Evolutionary conservation across 2,797 vertebrate genomes (phyloP).

Genomic region (Oryzias sinensis): DNA sequence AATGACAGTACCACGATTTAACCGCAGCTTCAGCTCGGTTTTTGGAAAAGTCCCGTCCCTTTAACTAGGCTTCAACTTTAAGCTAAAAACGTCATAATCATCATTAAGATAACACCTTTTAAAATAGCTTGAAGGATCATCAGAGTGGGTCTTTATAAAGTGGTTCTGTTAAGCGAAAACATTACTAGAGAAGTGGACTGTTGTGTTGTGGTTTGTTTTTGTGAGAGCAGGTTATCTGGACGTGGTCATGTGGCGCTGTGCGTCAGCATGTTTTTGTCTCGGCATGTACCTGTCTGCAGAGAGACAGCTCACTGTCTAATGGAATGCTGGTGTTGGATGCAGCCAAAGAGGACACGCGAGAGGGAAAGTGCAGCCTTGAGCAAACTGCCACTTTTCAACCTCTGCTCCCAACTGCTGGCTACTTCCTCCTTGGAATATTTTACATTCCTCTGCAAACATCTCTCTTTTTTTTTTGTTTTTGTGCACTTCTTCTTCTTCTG

Average conservation of each 20-base stretch:
- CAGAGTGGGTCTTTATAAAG: too few species aligned
- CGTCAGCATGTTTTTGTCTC: slow-evolving; percentile 7
- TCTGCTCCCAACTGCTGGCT: slow-evolving; percentile 44
- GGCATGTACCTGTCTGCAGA: slow-evolving; percentile 43
- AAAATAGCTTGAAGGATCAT: too few species aligned
- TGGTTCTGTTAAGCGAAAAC: too few species aligned
- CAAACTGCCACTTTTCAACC: slow-evolving; percentile 57
- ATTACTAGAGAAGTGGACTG: too few species aligned
- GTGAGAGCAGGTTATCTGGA: slow-evolving; percentile 5
- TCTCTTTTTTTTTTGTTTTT: slow-evolving; percentile 45
- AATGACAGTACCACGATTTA: too few species aligned
- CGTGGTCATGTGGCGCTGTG: slow-evolving; percentile 3
- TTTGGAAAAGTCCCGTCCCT: too few species aligned
- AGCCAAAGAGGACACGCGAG: slow-evolving; percentile 32
- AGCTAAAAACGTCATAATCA: too few species aligned
- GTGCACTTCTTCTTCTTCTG: slow-evolving; percentile 31
- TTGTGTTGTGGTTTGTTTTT: not conserved
- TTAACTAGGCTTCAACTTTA: too few species aligned
- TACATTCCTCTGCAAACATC: slow-evolving; percentile 64
- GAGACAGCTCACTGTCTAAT: slow-evolving; percentile 42
- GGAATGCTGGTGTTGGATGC: slow-evolving; percentile 41
- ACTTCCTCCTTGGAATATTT: slow-evolving; percentile 65
- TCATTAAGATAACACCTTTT: too few species aligned
- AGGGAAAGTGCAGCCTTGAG: slow-evolving; percentile 68
- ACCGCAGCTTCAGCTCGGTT: too few species aligned